Base-by-base conservation (phyloP, 2,888 invertebrate genomes). In the Nebria salina region DNA sequence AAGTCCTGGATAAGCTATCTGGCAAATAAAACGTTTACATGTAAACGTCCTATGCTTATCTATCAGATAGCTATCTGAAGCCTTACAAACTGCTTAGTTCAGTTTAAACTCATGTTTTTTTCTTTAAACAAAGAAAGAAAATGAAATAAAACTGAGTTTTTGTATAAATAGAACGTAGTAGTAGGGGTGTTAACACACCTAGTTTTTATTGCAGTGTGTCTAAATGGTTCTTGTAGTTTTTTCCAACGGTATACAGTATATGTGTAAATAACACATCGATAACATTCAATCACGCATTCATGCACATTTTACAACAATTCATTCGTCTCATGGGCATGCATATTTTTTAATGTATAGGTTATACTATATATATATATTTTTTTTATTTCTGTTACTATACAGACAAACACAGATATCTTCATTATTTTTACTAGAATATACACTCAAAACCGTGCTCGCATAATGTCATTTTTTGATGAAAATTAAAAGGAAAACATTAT, bases 391-490 rank as follows among this genome's bases (percentile, higher is more conserved):
- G 54, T 54, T 54, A 54, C 54, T 54, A 54, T 75, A 80, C 80
- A 80, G 72, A 75, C 72, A 80, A 80, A 80, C 80, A 80, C 74
- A 75, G 75, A 80, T 80, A 80, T 75, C 42, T 75, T 68, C 75
- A 25, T 79, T 75, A 72, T 68, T 34, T 75, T 75, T 75, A 68
- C 75, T 80, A 65, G 68, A 80, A 80, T 75, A 34, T 34, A 80
- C 80, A 80, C 70, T 80, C 75, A 75, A 75, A 80, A 75, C 75
- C 68, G 79, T 79, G 79, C 75, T 70, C 66, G 75, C 54, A 74
- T 78, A 26, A 34, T 73, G 26, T 34, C 26, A 41, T 41, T 34
- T 41, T n/a, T 34, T 26, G 72, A 26, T 34, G 4, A 13, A 34
- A 34, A 54, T 54, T 54, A 54, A 54, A 54, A 8, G 4, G 7